Evolutionary conservation across 2,888 invertebrate species (phyloP), one percentile per base, ranked within the genome.

Genomic region (Fragum fragum): DNA sequence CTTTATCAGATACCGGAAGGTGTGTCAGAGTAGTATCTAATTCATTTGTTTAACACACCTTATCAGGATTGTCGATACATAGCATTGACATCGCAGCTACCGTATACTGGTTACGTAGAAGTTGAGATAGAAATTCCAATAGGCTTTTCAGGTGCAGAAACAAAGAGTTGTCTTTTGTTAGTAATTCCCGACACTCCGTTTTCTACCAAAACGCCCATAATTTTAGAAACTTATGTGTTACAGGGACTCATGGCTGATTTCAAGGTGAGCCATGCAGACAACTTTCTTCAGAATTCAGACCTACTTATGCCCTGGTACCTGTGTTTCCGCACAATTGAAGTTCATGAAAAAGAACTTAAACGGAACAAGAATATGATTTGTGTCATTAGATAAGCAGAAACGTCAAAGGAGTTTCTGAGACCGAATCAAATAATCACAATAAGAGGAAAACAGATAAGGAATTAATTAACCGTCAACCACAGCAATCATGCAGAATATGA

Each of bases 201-300:
- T 68, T 79, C 73, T 14, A 52, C 9, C 1, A 79, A 57, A 11
- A 77, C 81, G 39, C 83, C 79, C n/a, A 23, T 83, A 0, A 66
- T 84, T 14, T 39, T 86, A 26, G 86, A 81, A n/a, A 86, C 83
- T 2, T 83, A 86, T 55, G 47, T 82, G 11, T 29, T 86, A 0
- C 14, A 77, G 2, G 70, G 69, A 26, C 28, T 79, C 0, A 52
- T 83, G 55, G 26, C 29, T 1, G 61, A 61, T 23, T 73, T 69
- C 32, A 75, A 75, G 39, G 18, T 32, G 1, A 66, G 52, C 16
- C 69, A 68, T 70, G 83, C 83, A 26, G 72, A 77, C 39, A 53
- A 72, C 39, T 86, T 55, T 63, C 36, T 86, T 47, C 79, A 86
- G 47, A 68, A 18, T 29, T 78, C 81, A 9, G 42, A 63, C 0